Percentiles rank a stretch among this genome's conserved stretches.
Evolutionary conservation across 2,113 vertebrate genomes (phyloP).

Genomic region (Peromyscus leucopus): DNA sequence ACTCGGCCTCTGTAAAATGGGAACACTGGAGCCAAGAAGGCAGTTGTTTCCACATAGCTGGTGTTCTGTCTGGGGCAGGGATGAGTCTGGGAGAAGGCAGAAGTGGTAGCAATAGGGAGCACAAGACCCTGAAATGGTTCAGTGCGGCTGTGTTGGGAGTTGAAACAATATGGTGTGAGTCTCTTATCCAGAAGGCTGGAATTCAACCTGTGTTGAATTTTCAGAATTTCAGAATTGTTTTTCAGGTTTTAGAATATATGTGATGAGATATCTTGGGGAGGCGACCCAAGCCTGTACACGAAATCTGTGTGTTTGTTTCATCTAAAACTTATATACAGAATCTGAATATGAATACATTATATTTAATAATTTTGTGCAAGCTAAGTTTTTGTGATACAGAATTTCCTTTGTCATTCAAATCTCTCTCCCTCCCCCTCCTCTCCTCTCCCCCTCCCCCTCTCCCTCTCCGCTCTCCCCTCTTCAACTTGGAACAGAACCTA

Average conservation of each 20-base stretch:
- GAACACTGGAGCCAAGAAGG: background rate
- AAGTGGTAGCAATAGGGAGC: background rate
- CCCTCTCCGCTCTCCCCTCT: background rate
- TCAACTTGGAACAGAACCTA: background rate
- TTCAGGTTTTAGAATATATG: background rate
- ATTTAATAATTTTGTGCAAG: background rate
- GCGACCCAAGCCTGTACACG: background rate
- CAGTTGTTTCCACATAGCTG: rapidly evolving
- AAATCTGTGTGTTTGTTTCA: background rate
- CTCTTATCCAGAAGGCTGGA: background rate
- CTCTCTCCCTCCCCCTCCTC: too few species aligned
- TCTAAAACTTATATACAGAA: background rate
- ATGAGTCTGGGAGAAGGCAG: background rate
- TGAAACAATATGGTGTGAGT: background rate
- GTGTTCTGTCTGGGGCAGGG: background rate
- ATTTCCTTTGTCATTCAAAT: background rate
- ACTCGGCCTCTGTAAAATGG: background rate
- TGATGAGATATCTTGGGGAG: background rate
- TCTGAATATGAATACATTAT: background rate
- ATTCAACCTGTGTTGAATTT: background rate
- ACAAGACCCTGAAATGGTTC: rapidly evolving
- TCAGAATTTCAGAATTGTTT: background rate
- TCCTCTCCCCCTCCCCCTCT: background rate
- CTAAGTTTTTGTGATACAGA: background rate
- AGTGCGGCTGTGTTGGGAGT: background rate